These are phyloP conservation scores for Sinocyclocheilus grahami DNA, from an alignment of 2,113 vertebrate species.

Conservation along the genomic window DNA sequence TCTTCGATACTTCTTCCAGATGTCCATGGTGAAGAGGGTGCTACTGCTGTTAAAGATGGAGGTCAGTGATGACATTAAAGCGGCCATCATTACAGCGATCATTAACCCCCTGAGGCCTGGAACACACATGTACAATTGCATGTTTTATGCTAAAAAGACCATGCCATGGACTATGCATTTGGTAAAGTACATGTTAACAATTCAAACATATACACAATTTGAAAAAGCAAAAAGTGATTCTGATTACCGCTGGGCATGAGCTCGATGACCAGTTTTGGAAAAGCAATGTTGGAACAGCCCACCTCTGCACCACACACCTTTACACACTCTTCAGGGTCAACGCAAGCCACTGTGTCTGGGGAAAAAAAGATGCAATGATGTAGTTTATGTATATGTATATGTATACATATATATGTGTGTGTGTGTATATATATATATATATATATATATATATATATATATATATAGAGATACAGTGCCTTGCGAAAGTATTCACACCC, in stretches of 20 bases:
- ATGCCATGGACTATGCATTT: not conserved
- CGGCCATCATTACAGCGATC: conserved; percentile 91
- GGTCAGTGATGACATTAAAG: conserved; percentile 88
- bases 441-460: too few species aligned
- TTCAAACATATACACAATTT: not conserved
- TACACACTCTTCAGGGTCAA: conserved; percentile 85
- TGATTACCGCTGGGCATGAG: conserved; percentile 86
- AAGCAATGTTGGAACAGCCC: conserved; percentile 91
- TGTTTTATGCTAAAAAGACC: not conserved
- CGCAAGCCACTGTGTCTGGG: conserved; percentile 85
- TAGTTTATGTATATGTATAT: not conserved
- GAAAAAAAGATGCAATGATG: conserved; percentile 1
- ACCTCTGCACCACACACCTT: conserved; percentile 81
- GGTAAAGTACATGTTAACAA: not conserved
- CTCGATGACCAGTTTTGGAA: conserved; percentile 88
- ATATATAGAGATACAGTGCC: too few species aligned
- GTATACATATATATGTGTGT: too few species aligned
- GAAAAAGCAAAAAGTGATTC: not conserved
- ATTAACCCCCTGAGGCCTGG: conserved; percentile 87
- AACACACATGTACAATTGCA: not conserved
- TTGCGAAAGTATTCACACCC: too few species aligned
- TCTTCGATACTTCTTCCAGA: conserved; percentile 84
- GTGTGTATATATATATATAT: too few species aligned
- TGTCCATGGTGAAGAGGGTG: conserved; percentile 90
- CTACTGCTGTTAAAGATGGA: conserved; percentile 93